phyloP scores from a whole-genome alignment of 2,113 vertebrate species.

The Gymnogyps californianus region DNA sequence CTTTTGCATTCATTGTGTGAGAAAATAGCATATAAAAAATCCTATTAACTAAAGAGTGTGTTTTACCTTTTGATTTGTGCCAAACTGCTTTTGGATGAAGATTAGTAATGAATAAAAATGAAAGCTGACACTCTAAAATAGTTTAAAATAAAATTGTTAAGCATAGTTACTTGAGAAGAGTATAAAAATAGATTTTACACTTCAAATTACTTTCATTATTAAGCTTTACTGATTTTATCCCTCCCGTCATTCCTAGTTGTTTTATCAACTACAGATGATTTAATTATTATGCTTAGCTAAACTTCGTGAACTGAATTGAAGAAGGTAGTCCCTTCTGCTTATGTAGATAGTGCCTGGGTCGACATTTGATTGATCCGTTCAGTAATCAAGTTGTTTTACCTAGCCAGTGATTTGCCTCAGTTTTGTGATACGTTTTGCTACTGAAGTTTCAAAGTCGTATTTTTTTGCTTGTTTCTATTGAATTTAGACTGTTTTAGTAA shows the following conservation, averaged over 20 bases:
- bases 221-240: background rate
- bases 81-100: background rate
- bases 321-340: background rate
- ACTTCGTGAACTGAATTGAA: background rate
- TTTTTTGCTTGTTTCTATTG: background rate
- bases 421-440: background rate
- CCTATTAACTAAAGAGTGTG: background rate
- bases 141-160: background rate
- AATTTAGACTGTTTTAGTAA: background rate
- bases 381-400: background rate
- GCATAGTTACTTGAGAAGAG: background rate
- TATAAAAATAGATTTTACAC: background rate
- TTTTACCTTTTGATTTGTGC: background rate
- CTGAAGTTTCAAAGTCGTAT: background rate
- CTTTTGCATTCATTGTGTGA: background rate
- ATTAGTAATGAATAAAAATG: background rate
- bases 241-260: background rate
- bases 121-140: background rate
- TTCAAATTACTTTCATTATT: background rate
- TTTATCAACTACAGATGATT: background rate
- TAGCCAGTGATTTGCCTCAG: background rate
- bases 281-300: background rate
- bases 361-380: background rate
- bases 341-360: background rate
- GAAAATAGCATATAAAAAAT: background rate